Evolutionary conservation across 2,113 vertebrate species (phyloP).

Genomic region (Salminus brasiliensis): DNA sequence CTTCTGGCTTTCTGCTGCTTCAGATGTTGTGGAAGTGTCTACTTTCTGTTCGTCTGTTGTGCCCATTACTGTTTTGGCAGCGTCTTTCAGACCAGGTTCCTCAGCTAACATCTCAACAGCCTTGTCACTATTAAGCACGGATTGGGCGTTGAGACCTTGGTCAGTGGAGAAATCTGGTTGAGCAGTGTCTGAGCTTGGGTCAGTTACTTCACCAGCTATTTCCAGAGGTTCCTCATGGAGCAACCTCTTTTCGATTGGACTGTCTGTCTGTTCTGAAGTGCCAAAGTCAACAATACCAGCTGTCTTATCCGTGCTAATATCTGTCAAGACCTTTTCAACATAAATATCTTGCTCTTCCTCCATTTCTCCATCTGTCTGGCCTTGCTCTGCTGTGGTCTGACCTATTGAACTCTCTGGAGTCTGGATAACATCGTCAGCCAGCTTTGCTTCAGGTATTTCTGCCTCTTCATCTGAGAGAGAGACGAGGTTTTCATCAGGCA

Average conservation of each 20-base stretch:
- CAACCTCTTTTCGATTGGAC: not conserved
- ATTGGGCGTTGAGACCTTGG: not conserved
- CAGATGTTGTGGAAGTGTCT: not conserved
- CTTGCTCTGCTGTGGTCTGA: not conserved
- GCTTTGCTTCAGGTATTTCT: slow-evolving; percentile 10
- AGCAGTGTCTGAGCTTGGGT: not conserved
- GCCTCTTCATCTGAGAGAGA: slow-evolving; percentile 5
- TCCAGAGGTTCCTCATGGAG: not conserved
- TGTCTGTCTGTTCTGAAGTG: not conserved
- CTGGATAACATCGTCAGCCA: not conserved
- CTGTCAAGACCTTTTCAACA: not conserved
- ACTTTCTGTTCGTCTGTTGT: not conserved
- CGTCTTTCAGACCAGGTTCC: not conserved
- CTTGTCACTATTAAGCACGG: not conserved
- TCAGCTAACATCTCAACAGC: not conserved
- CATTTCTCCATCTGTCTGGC: not conserved
- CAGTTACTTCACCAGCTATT: not conserved
- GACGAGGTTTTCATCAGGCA: not conserved
- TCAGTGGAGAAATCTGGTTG: not conserved
- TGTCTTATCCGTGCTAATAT: not conserved
- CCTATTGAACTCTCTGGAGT: not conserved
- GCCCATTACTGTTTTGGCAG: not conserved
- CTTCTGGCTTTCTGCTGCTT: not conserved
- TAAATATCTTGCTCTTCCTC: not conserved
- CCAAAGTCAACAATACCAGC: not conserved